phyloP scores from a whole-genome alignment of 2,797 vertebrate genomes.

The Sandelia bainsii region DNA sequence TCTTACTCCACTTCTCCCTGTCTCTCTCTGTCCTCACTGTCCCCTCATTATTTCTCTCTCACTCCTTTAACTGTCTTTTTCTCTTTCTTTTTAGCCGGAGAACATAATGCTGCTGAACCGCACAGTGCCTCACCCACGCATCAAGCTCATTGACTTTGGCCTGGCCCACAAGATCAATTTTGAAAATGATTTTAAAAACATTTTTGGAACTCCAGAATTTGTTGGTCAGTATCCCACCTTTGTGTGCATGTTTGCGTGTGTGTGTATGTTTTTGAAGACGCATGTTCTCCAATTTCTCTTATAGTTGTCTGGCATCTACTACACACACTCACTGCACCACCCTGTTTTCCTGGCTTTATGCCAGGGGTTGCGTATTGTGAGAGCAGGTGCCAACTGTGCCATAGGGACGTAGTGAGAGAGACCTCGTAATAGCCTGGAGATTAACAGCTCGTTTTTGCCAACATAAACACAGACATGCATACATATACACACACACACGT shows the following conservation, averaged over 20 bases:
- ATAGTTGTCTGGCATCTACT: neutral
- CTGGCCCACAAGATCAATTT: slow-evolving; percentile 98
- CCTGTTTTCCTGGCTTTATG: slow-evolving; percentile 56
- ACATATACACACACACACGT: neutral
- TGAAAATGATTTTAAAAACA: slow-evolving; percentile 99
- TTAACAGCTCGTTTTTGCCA: slow-evolving; percentile 42
- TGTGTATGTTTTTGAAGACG: neutral
- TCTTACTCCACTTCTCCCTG: neutral
- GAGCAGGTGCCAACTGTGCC: slow-evolving; percentile 61
- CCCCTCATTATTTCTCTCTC: slow-evolving; percentile 9
- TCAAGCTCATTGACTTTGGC: slow-evolving; percentile 99
- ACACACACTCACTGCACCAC: slow-evolving; percentile 13
- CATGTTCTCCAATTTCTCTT: neutral
- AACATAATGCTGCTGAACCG: slow-evolving; percentile 98
- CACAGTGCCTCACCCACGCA: slow-evolving; percentile 93
- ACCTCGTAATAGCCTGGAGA: slow-evolving; percentile 67
- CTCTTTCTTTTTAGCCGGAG: slow-evolving; percentile 89
- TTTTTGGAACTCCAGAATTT: slow-evolving; percentile 99
- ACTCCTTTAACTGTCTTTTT: neutral
- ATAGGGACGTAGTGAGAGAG: slow-evolving; percentile 56
- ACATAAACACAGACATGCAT: slow-evolving; percentile 26
- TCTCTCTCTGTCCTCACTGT: slow-evolving; percentile 26
- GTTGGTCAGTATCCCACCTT: slow-evolving; percentile 88
- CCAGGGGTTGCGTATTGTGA: slow-evolving; percentile 45
- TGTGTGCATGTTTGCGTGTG: too few relatives aligned